Conservation (phyloP, 1,140 invertebrate species). For the Drosophila virilis region DNA sequence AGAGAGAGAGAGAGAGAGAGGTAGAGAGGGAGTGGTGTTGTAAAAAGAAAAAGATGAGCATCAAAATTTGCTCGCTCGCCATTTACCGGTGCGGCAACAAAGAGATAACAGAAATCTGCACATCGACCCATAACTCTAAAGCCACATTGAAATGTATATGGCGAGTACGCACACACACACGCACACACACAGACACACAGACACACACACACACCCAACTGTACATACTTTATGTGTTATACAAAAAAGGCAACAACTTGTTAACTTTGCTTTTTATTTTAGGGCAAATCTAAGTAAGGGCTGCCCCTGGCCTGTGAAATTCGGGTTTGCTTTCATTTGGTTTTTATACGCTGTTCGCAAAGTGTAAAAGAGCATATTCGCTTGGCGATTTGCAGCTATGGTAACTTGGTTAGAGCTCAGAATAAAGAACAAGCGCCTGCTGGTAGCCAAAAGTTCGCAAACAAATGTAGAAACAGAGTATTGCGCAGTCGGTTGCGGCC, state of each 20-base stretch:
- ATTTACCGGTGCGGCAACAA: constrained; percentile 34
- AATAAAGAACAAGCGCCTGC: too few relatives aligned
- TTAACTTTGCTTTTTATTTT: constrained; percentile 80
- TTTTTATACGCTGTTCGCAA: constrained; percentile 20
- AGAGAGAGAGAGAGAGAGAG: too few relatives aligned
- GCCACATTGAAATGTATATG: constrained; percentile 42
- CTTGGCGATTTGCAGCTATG: background rate
- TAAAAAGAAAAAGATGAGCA: constrained; percentile 62
- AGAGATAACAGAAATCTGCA: constrained; percentile 45
- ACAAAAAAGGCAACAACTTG: constrained; percentile 67
- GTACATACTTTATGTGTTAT: constrained; percentile 29
- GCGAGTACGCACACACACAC: constrained; percentile 14
- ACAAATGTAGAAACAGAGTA: too few relatives aligned
- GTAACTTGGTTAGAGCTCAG: too few relatives aligned
- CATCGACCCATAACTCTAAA: constrained; percentile 44
- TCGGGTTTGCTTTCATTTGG: constrained; percentile 19
- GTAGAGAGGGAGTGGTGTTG: background rate
- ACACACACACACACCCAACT: constrained; percentile 6
- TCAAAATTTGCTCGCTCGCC: constrained; percentile 65
- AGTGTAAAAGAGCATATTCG: background rate
- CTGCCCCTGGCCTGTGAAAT: constrained; percentile 12
- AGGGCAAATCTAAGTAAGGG: constrained; percentile 16
- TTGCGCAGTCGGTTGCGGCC: constrained; percentile 18
- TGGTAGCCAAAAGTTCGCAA: too few relatives aligned
- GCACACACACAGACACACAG: background rate